phyloP scores from a whole-genome alignment of 2,797 vertebrate genomes.

The Tokudaia tokunoshimensis region DNA sequence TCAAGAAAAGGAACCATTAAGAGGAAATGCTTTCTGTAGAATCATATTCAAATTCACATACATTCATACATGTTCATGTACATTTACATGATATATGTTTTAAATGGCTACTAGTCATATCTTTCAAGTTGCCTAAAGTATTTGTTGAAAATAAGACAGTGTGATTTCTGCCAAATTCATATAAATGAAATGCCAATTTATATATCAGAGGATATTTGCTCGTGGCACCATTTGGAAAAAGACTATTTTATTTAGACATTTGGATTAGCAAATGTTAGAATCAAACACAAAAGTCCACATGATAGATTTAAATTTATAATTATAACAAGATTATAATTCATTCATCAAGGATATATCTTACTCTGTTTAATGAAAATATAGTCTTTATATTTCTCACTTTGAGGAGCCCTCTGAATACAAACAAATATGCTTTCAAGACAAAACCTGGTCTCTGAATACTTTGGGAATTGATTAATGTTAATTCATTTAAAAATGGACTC shows the following conservation, averaged over 20 bases:
- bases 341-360: slow-evolving; percentile 29
- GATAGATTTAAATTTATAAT: slow-evolving; percentile 54
- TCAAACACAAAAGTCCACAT: slow-evolving; percentile 48
- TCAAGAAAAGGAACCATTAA: slow-evolving; percentile 1
- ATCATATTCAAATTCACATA: neutral
- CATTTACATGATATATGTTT: neutral
- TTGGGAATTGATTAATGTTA: slow-evolving; percentile 13
- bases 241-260: slow-evolving; percentile 51
- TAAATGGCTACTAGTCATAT: neutral
- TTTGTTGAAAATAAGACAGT: slow-evolving; percentile 30
- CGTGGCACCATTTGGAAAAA: slow-evolving; percentile 33
- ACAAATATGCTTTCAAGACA: slow-evolving; percentile 20
- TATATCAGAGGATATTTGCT: slow-evolving; percentile 53
- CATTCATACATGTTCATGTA: neutral
- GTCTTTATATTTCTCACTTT: slow-evolving; percentile 60
- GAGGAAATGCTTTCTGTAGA: slow-evolving; percentile 10
- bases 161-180: slow-evolving; percentile 29
- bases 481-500: slow-evolving; percentile 52
- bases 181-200: slow-evolving; percentile 36
- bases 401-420: slow-evolving; percentile 26
- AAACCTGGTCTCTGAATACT: neutral
- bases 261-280: slow-evolving; percentile 44
- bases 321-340: slow-evolving; percentile 54
- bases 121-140: slow-evolving; percentile 43
- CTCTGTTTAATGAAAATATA: slow-evolving; percentile 62